Evolutionary conservation across 2,113 vertebrate genomes (phyloP), one percentile per base, ranked within the genome.

Genomic region (Cnemophilus loriae): DNA sequence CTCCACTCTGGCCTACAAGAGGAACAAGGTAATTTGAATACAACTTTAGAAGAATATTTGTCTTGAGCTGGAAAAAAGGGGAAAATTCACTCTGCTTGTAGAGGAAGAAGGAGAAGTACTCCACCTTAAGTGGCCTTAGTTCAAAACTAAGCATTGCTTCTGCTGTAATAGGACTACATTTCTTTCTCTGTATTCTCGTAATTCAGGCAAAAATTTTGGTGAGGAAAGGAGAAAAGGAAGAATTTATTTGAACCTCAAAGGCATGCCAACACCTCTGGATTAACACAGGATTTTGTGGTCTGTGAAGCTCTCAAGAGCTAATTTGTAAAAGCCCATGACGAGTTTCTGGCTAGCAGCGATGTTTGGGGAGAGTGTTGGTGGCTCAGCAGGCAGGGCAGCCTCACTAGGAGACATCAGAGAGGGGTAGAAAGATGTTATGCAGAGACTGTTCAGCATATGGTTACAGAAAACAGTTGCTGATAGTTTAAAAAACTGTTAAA

Each of bases 251-350:
- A 78, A 74, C 7, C 3, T 53, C 0, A 0, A 35, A 74, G 60
- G 37, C 15, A 32, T 28, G n/a, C 41, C n/a, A 47, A 57, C 46
- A 32, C 41, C 24, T 87, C 63, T 49, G 33, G 8, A 52, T 79
- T 57, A 84, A 61, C 46, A 70, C 14, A 49, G 14, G 24, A 1
- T 64, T 89, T 57, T 84, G 41, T 65, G n/a, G 61, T 32, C 41
- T 61, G 16, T 56, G 81, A 61, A 65, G 19, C 10, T 69, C 41
- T 80, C 27, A 41, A 69, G 50, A 39, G 35, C 27, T 27, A 47
- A 73, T 50, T 33, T 7, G 5, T 37, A 65, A 65, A 64, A 23
- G 27, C 50, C 52, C 9, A 14, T 5, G 9, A 56, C 0, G 0
- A 78, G 55, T 78, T 77, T 73, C 84, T 57, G 64, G 55, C 53